Base-by-base conservation (phyloP, 2,797 vertebrate species). In the Rhynchotus rufescens region DNA sequence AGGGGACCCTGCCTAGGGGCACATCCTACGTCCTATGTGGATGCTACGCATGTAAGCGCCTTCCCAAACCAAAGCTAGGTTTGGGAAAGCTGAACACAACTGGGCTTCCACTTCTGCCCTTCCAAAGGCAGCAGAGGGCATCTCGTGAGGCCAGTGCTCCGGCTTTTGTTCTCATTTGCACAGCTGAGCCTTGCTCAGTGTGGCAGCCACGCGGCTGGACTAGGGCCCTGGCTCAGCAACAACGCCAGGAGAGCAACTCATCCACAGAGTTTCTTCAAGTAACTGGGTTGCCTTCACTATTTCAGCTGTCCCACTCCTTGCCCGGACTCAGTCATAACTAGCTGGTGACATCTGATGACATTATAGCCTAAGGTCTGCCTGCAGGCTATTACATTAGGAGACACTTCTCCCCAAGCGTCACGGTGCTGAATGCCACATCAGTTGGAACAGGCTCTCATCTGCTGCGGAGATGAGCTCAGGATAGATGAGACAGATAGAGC, bases 211-310 rank as follows among this genome's bases (percentile, higher is more conserved):
- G 36, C 51, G n/a, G 15, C 51, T 36, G n/a, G 5, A 15, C 38
- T 10, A 0, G 59, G 44, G 5, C 49, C 68, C 1, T 17, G 19
- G 20, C 83, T 21, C n/a, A 1, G 1, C 0, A 17, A 6, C 30
- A 15, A 9, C 5, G 0, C 38, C 19, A 19, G 21, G 47, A 56
- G 12, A 80, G 56, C 15, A 80, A 26, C 36, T 67, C 54, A 59
- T 4, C 0, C 0, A 40, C 34, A 30, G 36, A 59, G 17, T 14
- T 77, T 54, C 57, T 79, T 38, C 44, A 30, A 21, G 40, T 26
- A 32, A 23, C 61, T 23, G 8, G 20, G 32, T 52, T 71, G 71
- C 69, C 77, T 72, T 13, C 1, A 4, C 54, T 79, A 68, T 36
- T 54, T 57, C 22, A 62, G 22, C 22, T 2, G 2, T 71, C 68